These are phyloP conservation scores for Actinopyga echinites DNA, from an alignment of 53 echinoderm and acorn worm genomes.

Conservation along the genomic window DNA sequence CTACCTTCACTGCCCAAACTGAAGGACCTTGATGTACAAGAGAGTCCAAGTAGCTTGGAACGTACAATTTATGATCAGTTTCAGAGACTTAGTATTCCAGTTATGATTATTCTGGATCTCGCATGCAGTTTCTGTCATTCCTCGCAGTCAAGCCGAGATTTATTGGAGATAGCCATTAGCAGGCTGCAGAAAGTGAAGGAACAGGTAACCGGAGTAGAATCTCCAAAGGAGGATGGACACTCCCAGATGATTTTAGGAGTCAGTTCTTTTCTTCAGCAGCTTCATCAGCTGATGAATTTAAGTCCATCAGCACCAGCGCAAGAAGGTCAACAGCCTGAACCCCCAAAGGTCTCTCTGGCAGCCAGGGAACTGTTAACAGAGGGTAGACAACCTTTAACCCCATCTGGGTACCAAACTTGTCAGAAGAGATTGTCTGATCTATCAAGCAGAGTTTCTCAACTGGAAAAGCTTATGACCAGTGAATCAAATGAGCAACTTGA, in stretches of 20 bases:
- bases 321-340: background rate
- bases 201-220: too few relatives aligned
- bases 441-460: background rate
- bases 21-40: background rate
- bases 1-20: conserved; percentile 65
- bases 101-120: conserved; percentile 84
- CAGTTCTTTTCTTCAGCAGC: background rate
- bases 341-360: background rate
- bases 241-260: background rate
- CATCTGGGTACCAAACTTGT: background rate
- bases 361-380: background rate
- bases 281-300: conserved; percentile 1
- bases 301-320: background rate
- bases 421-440: conserved; percentile 5
- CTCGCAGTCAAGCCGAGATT: conserved; percentile 67
- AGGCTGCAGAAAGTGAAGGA: conserved; percentile 44
- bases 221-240: background rate
- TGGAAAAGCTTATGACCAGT: background rate
- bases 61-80: conserved; percentile 53
- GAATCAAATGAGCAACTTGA: background rate
- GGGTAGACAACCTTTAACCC: background rate
- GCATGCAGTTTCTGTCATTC: conserved; percentile 75
- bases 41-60: conserved; percentile 37
- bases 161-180: conserved; percentile 71
- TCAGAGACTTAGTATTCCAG: conserved; percentile 52